Percentiles rank a stretch among this genome's conserved stretches.
phyloP scores from a whole-genome alignment of 2,797 vertebrate genomes.

The Pipistrellus kuhlii region DNA sequence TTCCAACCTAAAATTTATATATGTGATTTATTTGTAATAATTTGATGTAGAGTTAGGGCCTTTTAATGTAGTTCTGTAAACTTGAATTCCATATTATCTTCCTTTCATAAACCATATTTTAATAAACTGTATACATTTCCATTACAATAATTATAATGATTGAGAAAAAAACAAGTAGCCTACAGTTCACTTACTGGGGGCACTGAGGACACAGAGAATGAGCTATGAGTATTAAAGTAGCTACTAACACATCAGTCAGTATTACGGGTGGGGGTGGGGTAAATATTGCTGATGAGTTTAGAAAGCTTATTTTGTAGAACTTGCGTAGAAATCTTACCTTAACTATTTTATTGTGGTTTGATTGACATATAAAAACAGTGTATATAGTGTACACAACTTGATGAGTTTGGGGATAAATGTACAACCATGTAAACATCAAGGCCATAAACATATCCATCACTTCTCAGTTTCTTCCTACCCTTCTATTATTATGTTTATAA shows the following conservation, averaged over 20 bases:
- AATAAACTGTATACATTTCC: not conserved
- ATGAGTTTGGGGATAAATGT: not conserved
- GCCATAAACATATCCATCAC: not conserved
- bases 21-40: not conserved
- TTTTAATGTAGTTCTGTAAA: conserved; percentile 8
- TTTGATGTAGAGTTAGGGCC: not conserved
- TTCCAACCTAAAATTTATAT: not conserved
- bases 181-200: not conserved
- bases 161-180: not conserved
- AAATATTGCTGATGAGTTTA: not conserved
- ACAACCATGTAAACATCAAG: not conserved
- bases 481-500: not conserved
- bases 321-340: not conserved
- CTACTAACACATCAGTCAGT: not conserved
- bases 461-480: not conserved
- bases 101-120: not conserved
- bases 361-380: not conserved
- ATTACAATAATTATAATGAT: not conserved
- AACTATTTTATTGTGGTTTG: not conserved
- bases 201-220: not conserved
- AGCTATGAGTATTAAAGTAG: not conserved
- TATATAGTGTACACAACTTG: not conserved
- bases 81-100: not conserved
- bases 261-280: not conserved
- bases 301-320: not conserved